These are phyloP conservation scores for Rhincodon typus DNA, from an alignment of 2,797 vertebrate species.

Conservation along the genomic window DNA sequence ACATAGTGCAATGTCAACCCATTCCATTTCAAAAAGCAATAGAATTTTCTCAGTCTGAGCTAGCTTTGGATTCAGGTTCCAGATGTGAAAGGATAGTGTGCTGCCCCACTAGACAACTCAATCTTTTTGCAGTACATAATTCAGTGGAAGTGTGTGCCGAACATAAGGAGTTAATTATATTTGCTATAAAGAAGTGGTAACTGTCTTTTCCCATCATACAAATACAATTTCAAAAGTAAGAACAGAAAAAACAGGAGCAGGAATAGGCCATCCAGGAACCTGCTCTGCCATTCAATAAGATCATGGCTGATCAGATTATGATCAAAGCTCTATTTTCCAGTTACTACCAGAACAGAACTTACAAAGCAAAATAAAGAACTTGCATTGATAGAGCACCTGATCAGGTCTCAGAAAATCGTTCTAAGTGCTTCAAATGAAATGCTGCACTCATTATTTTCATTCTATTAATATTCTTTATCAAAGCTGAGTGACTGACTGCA, in stretches of 20 bases:
- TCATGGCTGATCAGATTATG: background rate
- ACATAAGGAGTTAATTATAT: background rate
- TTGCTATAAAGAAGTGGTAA: background rate
- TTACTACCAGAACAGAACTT: background rate
- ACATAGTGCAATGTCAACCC: background rate
- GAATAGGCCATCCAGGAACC: too few species aligned
- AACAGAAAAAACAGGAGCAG: too few species aligned
- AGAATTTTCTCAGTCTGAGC: background rate
- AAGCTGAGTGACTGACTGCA: background rate
- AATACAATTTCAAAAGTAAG: background rate
- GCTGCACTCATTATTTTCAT: background rate
- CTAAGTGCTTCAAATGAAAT: background rate
- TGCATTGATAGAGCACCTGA: background rate
- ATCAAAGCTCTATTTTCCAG: background rate
- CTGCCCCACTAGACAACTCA: background rate
- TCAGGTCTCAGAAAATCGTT: background rate
- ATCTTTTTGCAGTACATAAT: background rate
- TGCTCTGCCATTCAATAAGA: too few species aligned
- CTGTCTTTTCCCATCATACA: background rate
- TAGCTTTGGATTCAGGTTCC: background rate
- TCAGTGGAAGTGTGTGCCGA: background rate
- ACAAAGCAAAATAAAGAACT: background rate
- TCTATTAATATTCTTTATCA: background rate
- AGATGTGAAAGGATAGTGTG: background rate
- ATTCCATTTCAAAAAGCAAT: background rate